Conservation (phyloP, 2,113 vertebrate genomes). For the Romanogobio albipinnatus region DNA sequence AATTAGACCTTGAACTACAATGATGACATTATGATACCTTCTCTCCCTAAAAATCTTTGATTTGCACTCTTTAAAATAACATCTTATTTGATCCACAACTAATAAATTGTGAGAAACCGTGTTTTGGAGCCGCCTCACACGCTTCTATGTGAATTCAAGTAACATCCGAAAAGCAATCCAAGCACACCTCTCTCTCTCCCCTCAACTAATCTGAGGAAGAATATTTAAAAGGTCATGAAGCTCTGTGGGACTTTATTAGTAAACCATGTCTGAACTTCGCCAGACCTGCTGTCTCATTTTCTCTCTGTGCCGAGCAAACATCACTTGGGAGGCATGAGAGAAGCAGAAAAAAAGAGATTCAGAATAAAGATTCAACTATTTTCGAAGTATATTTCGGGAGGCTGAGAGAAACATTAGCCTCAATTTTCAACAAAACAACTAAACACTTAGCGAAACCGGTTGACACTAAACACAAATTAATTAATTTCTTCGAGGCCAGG, state of each 20-base stretch:
- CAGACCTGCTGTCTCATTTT: conserved; percentile 58
- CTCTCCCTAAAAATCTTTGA: background rate
- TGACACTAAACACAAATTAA: conserved; percentile 25
- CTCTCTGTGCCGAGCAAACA: conserved; percentile 1
- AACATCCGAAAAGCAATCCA: conserved; percentile 30
- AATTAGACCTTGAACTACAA: background rate
- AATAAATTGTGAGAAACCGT: background rate
- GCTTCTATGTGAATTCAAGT: conserved; percentile 24
- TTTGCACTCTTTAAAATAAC: background rate
- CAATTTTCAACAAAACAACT: background rate
- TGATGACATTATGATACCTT: background rate
- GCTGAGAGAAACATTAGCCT: conserved; percentile 19
- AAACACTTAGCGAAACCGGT: background rate
- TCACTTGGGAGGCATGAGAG: conserved; percentile 29
- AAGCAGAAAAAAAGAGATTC: background rate
- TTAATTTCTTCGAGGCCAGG: conserved; percentile 37
- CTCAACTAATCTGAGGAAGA: conserved; percentile 67
- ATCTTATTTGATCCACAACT: background rate
- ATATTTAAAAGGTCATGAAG: conserved; percentile 81
- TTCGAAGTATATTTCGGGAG: background rate
- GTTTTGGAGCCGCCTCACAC: background rate
- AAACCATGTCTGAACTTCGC: conserved; percentile 70
- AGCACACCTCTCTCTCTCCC: conserved; percentile 29
- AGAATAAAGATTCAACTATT: background rate
- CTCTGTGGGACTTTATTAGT: conserved; percentile 68